Base-by-base conservation (phyloP, 2,113 vertebrate species). In the Hiodon tergisus region DNA sequence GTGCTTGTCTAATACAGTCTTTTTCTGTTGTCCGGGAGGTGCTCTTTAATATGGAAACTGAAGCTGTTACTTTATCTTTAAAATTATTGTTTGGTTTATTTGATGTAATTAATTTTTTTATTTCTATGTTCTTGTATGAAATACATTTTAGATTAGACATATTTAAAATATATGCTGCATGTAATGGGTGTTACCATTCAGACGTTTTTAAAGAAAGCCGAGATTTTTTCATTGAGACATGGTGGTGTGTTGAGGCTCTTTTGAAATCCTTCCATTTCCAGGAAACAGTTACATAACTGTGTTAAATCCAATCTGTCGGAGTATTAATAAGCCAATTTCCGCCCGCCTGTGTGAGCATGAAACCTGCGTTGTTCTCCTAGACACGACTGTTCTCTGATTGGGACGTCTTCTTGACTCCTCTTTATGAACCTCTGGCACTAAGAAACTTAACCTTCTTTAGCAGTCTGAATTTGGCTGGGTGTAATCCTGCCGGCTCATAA, bases 301-400 rank as follows among this genome's bases (percentile, higher is more conserved):
- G 3, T n/a, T 10, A 69, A 69, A 69, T 52, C 68, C 68, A 10
- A 5, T 68, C 66, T 69, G 50, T 8, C 68, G 53, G 53, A n/a
- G 13, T 17, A 54, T 67, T 67, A 74, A 67, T 67, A 61, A 67
- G 63, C 73, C 53, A 13, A 58, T 67, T 67, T 74, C 13, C 17
- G 6, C 17, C 13, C 51, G 31, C 3, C 9, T 74, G n/a, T 16
- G 52, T 50, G 53, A 47, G 73, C 50, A 74, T 74, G 66, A 74
- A 71, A n/a, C 50, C 60, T 5, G 72, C 4, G 11, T 65, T 61
- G 11, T 10, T 11, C 8, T n/a, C 60, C 55, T 65, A 9, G 17
- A 47, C 55, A 31, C 17, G 51, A 16, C 31, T 67, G 62, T 74
- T 16, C 63, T 53, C 11, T 57, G 61, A 67, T 67, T 46, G 62